phyloP scores from a whole-genome alignment of 2,888 invertebrate species.

The Drosophila buzzatii region DNA sequence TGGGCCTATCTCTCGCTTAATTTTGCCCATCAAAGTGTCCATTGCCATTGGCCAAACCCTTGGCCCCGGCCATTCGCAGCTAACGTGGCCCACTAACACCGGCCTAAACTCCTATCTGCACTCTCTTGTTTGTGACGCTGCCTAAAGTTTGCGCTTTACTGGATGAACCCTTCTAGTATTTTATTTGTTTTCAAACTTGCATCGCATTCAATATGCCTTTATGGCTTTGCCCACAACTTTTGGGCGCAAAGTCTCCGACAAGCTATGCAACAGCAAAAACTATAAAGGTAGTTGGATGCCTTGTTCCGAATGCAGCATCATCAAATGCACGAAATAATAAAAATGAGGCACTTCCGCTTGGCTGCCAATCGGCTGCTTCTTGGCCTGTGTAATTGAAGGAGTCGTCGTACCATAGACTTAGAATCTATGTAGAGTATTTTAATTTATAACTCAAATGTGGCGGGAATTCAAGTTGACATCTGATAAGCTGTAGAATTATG shows the following conservation, averaged over 20 bases:
- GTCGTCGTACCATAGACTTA: background rate
- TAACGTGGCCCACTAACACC: too few species aligned
- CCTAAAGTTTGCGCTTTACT: background rate
- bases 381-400: constrained; percentile 16
- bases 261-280: constrained; percentile 5
- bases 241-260: constrained; percentile 6
- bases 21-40: constrained; percentile 59
- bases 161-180: constrained; percentile 28
- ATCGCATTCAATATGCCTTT: constrained; percentile 50
- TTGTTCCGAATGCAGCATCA: background rate
- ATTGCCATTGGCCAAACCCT: constrained; percentile 27
- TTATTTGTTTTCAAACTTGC: constrained; percentile 36
- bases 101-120: background rate
- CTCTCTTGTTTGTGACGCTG: constrained; percentile 13
- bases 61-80: constrained; percentile 6
- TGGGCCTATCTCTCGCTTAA: constrained; percentile 52
- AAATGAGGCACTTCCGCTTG: constrained; percentile 1
- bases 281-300: background rate
- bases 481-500: too few species aligned
- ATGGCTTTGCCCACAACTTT: constrained; percentile 36
- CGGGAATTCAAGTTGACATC: too few species aligned
- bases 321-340: background rate
- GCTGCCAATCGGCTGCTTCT: constrained; percentile 14
- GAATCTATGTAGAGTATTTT: background rate
- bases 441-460: too few species aligned